phyloP scores from a whole-genome alignment of 2,888 invertebrate species.

The Meandrusa payeni region DNA sequence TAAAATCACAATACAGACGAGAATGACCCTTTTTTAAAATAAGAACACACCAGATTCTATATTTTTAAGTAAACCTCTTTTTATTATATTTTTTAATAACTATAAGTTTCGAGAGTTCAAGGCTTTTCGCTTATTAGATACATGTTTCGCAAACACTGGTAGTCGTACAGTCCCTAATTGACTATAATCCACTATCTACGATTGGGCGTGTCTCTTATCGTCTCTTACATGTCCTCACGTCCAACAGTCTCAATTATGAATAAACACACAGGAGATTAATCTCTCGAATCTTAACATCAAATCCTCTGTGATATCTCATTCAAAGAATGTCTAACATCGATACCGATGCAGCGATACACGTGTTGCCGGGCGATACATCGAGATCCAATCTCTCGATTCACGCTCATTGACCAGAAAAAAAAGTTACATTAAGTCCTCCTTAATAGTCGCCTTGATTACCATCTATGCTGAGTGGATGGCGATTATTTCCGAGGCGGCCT shows the following conservation, averaged over 20 bases:
- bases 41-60: background rate
- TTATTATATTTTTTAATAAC: background rate
- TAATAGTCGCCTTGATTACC: conserved; percentile 77
- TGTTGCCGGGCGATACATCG: conserved; percentile 38
- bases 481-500: conserved; percentile 75
- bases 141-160: conserved; percentile 7
- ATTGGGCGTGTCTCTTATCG: conserved; percentile 10
- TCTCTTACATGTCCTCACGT: conserved; percentile 13
- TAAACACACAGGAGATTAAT: conserved; percentile 26
- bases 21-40: conserved; percentile 18
- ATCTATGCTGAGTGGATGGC: conserved; percentile 77
- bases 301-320: conserved; percentile 26
- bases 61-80: background rate
- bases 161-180: conserved; percentile 5
- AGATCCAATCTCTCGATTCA: conserved; percentile 55
- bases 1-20: conserved; percentile 53
- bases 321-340: conserved; percentile 29
- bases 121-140: background rate
- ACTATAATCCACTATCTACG: conserved; percentile 7
- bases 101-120: background rate
- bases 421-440: conserved; percentile 70
- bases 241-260: conserved; percentile 11
- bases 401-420: conserved; percentile 56
- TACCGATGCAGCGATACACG: conserved; percentile 32
- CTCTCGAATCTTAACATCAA: conserved; percentile 22